phyloP scores from a whole-genome alignment of 2,113 vertebrate genomes.

The Phrynosoma platyrhinos region DNA sequence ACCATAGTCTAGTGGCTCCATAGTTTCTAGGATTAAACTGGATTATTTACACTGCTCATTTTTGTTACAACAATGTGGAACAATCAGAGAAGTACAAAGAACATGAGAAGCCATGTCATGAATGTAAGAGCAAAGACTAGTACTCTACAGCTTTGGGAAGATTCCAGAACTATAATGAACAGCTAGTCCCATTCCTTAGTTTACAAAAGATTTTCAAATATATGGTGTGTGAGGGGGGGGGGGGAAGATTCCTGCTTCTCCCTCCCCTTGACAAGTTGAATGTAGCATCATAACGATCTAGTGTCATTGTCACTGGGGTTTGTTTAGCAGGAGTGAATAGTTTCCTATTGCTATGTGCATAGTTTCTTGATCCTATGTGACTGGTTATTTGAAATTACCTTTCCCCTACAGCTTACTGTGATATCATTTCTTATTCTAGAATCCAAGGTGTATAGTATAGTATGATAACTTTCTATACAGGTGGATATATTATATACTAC shows the following conservation, averaged over 20 bases:
- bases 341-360: too few relatives aligned
- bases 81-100: too few relatives aligned
- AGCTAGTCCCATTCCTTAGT: background rate
- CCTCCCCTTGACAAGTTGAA: background rate
- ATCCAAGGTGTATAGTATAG: background rate
- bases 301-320: background rate
- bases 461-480: background rate
- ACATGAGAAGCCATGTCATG: background rate
- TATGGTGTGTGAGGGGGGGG: too few relatives aligned
- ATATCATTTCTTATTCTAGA: background rate
- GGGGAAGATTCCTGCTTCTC: background rate
- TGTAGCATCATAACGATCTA: background rate
- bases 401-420: background rate
- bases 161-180: background rate
- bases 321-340: background rate
- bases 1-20: background rate
- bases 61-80: background rate
- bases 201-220: background rate
- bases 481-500: background rate
- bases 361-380: background rate
- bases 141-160: too few relatives aligned
- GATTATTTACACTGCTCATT: background rate
- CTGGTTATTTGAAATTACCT: background rate
- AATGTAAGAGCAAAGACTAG: too few relatives aligned
- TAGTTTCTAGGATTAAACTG: background rate